Evolutionary conservation across 2,888 invertebrate genomes (phyloP), one percentile per base, ranked within the genome.

Genomic region (Herminia tarsipennalis): DNA sequence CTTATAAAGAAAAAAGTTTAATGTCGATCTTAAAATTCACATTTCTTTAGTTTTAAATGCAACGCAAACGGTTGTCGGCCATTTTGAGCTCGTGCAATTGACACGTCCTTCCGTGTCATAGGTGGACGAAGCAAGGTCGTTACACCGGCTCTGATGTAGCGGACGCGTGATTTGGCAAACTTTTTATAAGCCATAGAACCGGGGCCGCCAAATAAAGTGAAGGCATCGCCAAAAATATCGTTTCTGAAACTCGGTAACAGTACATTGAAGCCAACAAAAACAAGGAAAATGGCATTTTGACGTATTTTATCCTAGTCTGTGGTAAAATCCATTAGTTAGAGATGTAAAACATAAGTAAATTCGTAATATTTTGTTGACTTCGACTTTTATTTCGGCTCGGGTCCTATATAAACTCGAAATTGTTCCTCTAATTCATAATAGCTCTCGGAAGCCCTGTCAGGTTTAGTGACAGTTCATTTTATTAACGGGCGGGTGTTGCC

Each of bases 91-190:
- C 37, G 43, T 66, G 51, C 49, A 55, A 59, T 49, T 54, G 32
- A 20, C 44, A 58, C 50, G 56, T 56, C 56, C 59, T 66, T 59
- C 53, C 51, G 51, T 57, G 64, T 67, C 68, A 67, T 53, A 58
- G 56, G 52, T 59, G 58, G 51, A 53, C 28, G 40, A 44, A 18
- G 42, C 56, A 68, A 67, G 66, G 66, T 63, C 66, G 50, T 62
- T 68, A 65, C 66, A 52, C 66, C 45, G 54, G 51, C 49, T 45
- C 29, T 39, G 48, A 52, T 44, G 47, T 47, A 28, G 20, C 55
- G 33, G 49, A 65, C 54, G 53, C 36, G 45, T 55, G 53, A 52
- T 56, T 55, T 54, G 41, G 46, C 56, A 58, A 56, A 49, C 5
- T 41, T 60, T 60, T 63, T 54, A 50, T 51, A 50, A 29, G 27